Base-by-base conservation (phyloP, 2,113 vertebrate species). In the Oncorhynchus masou region DNA sequence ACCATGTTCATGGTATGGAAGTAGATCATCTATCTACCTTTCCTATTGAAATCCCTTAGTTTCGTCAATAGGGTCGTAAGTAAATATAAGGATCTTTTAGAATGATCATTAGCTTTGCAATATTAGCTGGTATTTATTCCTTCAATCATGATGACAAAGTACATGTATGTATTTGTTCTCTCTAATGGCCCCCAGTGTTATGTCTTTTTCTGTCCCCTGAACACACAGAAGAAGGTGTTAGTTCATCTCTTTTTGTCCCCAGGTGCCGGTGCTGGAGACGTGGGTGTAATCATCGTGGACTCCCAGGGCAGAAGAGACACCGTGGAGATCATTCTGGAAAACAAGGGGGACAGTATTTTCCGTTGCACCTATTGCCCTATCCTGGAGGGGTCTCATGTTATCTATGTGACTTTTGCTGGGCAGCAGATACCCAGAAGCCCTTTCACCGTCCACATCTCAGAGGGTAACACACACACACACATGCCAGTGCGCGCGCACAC, bases 231-330 rank as follows among this genome's bases (percentile, higher is more conserved):
- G 2, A 11, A 45, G 39, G 39, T 39, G 39, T 39, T 39, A 39
- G 39, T 9, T 2, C 0, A 45, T 45, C 39, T 45, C 39, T 45
- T 45, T 97, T 5, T 54, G 51, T 54, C 20, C 62, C 24, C 73
- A 98, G 97, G 97, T n/a, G 97, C 97, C 0, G 97, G 97, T 45
- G 89, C 95, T 0, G 97, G 97, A 0, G 96, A 99, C 0, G 94
- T 99, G 59, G 95, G 95, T 0, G 97, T 99, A 88, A 94, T 96
- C 79, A 98, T 99, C 6, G 91, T 96, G 7, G 97, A 99, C 85
- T 96, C 97, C 1, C 95, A 96, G 87, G 96, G 96, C 62, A 94
- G 94, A 16, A 92, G 92, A 24, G 96, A 99, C 93, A 98, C 96
- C 0, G 97, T 99, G 83, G 96, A 98, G 84, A 95, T 97, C 80